Evolutionary conservation across 2,888 invertebrate genomes (phyloP), one percentile per base, ranked within the genome.

Genomic region (Acholoe squamosa): DNA sequence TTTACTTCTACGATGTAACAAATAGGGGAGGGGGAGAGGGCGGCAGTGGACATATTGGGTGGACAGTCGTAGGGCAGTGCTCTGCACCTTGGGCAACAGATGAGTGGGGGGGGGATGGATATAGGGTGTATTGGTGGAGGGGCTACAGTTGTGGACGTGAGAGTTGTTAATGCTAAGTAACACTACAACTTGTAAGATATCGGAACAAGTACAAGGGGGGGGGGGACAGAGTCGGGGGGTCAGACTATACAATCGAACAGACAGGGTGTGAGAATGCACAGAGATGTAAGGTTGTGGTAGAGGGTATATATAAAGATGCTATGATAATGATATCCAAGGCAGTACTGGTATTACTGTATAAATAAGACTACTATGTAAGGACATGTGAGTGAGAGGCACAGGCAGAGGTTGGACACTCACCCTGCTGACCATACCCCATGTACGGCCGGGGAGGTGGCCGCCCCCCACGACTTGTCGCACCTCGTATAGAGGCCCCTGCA

Each of bases 371-470:
- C 77, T 77, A 33, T 28, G 31, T 77, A 77, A n/a, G n/a, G 28
- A 77, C 77, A 33, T 33, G 33, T 77, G 31, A 86, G 86, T 86
- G 52, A 52, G 86, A 86, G 43, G 86, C 86, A 86, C 86, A 86
- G 86, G 86, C 86, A 86, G 86, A n/a, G 52, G 54, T 86, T 43
- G 43, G 10, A 19, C n/a, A 19, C 86, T 86, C 52, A 86, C 86
- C 86, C 86, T 52, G 86, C 86, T 86, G 86, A 52, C 86, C 86
- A 56, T 52, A 86, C 14, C 86, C 86, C 86, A 86, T 86, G 86
- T 86, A 86, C 25, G 86, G 86, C 25, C 86, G 86, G 52, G 86
- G 86, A 54, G 86, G n/a, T 3, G 86, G 25, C 16, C 86, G 86
- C 86, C 86, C 86, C 86, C 86, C 86, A 7, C 86, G 54, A 22